Evolutionary conservation across 2,888 invertebrate genomes (phyloP), one percentile per base, ranked within the genome.

Genomic region (Pterobdella sp.): DNA sequence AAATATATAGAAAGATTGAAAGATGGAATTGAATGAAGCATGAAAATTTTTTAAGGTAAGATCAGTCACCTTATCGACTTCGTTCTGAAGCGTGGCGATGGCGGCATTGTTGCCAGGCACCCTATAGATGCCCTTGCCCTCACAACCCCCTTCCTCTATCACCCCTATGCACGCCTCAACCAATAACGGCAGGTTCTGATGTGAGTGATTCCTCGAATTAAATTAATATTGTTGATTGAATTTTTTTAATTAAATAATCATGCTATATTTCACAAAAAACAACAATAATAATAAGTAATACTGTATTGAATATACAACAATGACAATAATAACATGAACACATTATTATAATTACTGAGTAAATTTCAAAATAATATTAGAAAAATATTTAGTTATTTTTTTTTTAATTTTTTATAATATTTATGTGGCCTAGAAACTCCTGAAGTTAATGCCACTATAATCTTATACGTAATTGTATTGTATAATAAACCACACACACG

Each of bases 31-130:
- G 49, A 42, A 7, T 14, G 10, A 42, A 42, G 49, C 49, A 42
- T n/a, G n/a, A n/a, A n/a, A n/a, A n/a, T n/a, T n/a, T n/a, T n/a
- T n/a, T n/a, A n/a, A n/a, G n/a, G n/a, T n/a, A n/a, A n/a, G n/a
- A 22, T 3, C 10, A 42, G 35, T 3, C 4, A 72, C 74, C 70
- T 82, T 82, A 73, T 83, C 82, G 65, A 85, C 80, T 75, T 83
- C 83, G 32, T 84, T 83, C 73, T 82, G 82, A 73, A 97, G 87
- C 68, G 92, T 90, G 0, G 92, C 90, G 78, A 96, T 94, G 73
- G 94, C 94, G 3, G 94, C 94, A 76, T 92, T 94, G 84, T 97
- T 97, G 73, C 97, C 97, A 14, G 96, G 96, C 77, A 97, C 94
- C 76, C 96, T 88, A 86, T 96, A 97, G 79, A 96, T 93, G 72